These are phyloP conservation scores for Eulemur macaco DNA, from an alignment of 2,113 vertebrate species.

Conservation along the genomic window DNA sequence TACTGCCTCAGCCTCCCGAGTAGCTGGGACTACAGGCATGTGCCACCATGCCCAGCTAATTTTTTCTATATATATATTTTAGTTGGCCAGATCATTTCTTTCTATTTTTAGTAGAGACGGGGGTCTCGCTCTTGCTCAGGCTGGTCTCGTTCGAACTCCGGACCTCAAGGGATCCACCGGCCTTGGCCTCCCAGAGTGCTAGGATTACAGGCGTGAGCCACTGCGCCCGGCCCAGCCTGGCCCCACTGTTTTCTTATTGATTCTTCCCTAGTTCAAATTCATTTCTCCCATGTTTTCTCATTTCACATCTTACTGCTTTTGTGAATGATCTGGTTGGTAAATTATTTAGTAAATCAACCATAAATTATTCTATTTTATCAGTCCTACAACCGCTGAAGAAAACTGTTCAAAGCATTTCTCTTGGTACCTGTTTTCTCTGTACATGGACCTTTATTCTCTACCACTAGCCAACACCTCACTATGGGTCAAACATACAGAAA, in stretches of 20 bases:
- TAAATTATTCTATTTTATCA: slow-evolving; percentile 64
- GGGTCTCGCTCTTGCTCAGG: no score
- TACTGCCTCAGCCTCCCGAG: no score
- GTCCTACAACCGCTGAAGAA: slow-evolving; percentile 49
- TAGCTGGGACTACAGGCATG: no score
- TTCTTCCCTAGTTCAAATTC: not conserved
- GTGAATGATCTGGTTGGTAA: not conserved
- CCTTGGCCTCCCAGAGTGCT: no score
- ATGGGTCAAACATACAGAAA: not conserved
- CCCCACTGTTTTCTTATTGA: not conserved
- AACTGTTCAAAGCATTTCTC: slow-evolving; percentile 45
- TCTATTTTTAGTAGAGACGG: no score
- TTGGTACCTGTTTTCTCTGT: rapidly evolving
- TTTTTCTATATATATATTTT: no score
- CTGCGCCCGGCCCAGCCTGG: no score
- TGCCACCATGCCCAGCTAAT: no score
- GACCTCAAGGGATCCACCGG: no score
- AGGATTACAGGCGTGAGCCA: no score
- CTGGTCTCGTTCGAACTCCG: no score
- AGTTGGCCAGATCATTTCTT: no score
- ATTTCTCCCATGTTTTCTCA: not conserved
- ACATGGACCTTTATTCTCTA: rapidly evolving
- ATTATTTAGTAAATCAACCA: slow-evolving; percentile 62
- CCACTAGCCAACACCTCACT: not conserved
- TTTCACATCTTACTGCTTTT: not conserved